phyloP scores from a whole-genome alignment of 2,797 vertebrate species.

The Cercopithecus neglectus region DNA sequence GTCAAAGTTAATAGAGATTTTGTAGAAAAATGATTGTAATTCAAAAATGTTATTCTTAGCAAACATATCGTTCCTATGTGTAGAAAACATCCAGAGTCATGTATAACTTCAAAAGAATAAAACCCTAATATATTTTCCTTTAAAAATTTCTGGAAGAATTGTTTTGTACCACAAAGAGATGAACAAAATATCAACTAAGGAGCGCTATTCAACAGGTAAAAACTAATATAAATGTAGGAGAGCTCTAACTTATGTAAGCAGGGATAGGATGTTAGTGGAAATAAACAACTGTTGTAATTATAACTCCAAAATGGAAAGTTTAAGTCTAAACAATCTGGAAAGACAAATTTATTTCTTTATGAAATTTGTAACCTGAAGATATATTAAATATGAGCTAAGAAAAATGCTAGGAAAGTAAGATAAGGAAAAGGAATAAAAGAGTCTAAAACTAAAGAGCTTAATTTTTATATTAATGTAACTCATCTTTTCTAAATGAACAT shows the following conservation, averaged over 20 bases:
- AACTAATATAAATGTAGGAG: not conserved
- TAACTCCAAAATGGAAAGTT: not conserved
- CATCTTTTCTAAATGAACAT: not conserved
- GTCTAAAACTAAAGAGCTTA: not conserved
- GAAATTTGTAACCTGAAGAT: not conserved
- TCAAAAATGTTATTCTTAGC: not conserved
- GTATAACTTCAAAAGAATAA: not conserved
- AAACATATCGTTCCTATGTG: not conserved
- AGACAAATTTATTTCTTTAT: not conserved
- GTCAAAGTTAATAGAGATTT: not conserved
- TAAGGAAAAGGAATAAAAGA: not conserved
- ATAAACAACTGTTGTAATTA: not conserved
- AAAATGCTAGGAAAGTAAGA: not conserved
- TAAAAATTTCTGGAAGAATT: not conserved
- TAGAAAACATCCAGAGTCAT: not conserved
- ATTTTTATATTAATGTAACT: not conserved
- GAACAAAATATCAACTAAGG: not conserved
- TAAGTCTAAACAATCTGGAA: not conserved
- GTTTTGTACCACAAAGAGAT: not conserved
- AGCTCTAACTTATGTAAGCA: not conserved
- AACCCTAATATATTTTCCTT: not conserved
- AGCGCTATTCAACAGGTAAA: not conserved
- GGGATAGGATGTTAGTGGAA: not conserved
- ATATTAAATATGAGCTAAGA: not conserved
- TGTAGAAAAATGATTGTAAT: slow-evolving; percentile 26